These are phyloP conservation scores for Drosophila melanocephala DNA, from an alignment of 2,888 invertebrate species.

Conservation along the genomic window DNA sequence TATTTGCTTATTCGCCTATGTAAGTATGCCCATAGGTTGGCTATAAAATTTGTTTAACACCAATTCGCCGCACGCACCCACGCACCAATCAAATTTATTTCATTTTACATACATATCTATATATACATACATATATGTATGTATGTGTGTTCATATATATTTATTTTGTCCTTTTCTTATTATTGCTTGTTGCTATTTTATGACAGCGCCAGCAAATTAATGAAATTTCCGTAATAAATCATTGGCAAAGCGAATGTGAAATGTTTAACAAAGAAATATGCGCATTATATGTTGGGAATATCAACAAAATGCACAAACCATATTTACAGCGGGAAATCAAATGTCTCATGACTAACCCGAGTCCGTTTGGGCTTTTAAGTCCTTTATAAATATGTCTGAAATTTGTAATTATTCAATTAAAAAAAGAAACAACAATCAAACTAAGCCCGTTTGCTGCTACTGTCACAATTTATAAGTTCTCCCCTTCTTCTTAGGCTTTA, in stretches of 20 bases:
- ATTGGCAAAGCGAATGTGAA: conserved; percentile 45
- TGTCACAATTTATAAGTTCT: too few relatives aligned
- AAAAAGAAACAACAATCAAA: not conserved
- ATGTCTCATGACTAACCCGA: not conserved
- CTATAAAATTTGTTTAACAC: conserved; percentile 76
- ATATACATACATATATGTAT: not conserved
- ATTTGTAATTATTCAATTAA: not conserved
- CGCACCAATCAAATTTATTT: conserved; percentile 75
- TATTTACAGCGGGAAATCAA: not conserved
- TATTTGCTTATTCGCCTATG: conserved; percentile 25
- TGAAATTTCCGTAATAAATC: conserved; percentile 74
- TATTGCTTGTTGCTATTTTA: conserved; percentile 53
- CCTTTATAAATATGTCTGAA: not conserved
- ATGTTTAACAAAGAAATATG: conserved; percentile 50
- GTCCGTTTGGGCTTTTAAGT: not conserved
- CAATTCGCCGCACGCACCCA: conserved; percentile 45
- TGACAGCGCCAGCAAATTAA: conserved; percentile 76
- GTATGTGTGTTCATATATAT: not conserved
- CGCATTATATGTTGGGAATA: conserved; percentile 25
- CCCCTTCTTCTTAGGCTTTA: not conserved
- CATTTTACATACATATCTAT: conserved; percentile 36
- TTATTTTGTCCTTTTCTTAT: conserved; percentile 12
- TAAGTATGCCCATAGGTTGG: conserved; percentile 60
- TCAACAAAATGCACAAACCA: conserved; percentile 13
- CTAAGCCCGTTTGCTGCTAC: not conserved